Evolutionary conservation across 37 sponge, comb jelly and placozoan genomes (phyloP), one percentile per base, ranked within the genome.

Genomic region (Hormiphora californensis): DNA sequence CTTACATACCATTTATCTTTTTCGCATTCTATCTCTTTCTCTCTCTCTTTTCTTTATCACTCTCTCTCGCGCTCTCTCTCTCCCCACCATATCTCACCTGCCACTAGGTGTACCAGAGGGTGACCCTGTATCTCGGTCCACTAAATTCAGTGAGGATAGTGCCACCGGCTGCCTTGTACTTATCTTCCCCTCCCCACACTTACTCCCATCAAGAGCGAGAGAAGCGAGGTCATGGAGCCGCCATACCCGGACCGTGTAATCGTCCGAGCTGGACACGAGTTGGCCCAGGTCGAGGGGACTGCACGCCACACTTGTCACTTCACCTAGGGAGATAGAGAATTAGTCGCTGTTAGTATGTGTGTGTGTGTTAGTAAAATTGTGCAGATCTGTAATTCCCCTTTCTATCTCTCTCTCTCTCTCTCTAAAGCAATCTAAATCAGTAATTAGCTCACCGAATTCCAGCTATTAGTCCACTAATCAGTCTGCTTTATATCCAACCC

Each of bases 251-350:
- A 40, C 81, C 19, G 81, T 32, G 22, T 41, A 21, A 30, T 73
- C 81, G 49, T 73, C 81, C 17, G 81, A 73, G 25, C 81, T 43
- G 43, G 81, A 73, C 1, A 73, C 81, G 12, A 73, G 40, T 11
- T 17, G 36, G 0, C 81, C 81, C 1, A 73, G 31, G 81, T 73
- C 81, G 19, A 25, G 12, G 5, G 81, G 39, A 39, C 81, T 73
- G 35, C 81, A 35, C 19, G 81, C 81, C 9, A 73, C 81, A 40
- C 81, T 73, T 28, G 81, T 73, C 25, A 73, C 81, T 73, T 73
- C 81, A 11, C 81, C 81, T 73, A 46, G 37, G 53, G 12, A 49
- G 53, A 21, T 23, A 21, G 62, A 23, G 17, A n/a, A n/a, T n/a
- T n/a, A n/a, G n/a, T n/a, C n/a, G n/a, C n/a, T n/a, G n/a, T n/a